Percentiles rank a stretch among this genome's conserved stretches.
phyloP scores from a whole-genome alignment of 2,113 vertebrate genomes.

The Catharus minimus region DNA sequence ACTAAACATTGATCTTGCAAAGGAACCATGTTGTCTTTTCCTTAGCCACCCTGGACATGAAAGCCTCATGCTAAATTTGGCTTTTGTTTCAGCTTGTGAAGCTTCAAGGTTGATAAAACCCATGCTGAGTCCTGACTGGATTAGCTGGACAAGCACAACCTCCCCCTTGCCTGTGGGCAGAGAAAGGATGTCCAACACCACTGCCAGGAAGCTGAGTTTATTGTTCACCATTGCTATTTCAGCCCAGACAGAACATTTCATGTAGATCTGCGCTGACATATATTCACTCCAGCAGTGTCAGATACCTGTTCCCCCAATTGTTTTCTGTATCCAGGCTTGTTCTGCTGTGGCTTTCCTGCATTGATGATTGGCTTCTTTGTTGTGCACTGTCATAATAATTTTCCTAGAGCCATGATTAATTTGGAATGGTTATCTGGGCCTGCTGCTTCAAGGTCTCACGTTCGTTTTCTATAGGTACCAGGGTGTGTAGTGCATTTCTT shows the following conservation, averaged over 20 bases:
- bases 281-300: fast-evolving
- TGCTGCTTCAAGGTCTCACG: neutral
- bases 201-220: neutral
- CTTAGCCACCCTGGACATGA: neutral
- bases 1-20: neutral
- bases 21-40: neutral
- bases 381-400: neutral
- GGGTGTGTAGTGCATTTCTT: fast-evolving
- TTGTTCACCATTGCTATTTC: neutral
- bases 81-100: neutral
- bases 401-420: neutral
- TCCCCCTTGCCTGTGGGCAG: fast-evolving
- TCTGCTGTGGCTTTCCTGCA: neutral
- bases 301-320: neutral
- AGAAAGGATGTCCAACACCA: fast-evolving
- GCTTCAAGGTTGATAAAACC: neutral
- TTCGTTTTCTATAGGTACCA: neutral
- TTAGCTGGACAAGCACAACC: neutral
- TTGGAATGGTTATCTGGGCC: neutral
- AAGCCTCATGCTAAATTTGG: neutral
- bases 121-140: fast-evolving
- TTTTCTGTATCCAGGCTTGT: neutral
- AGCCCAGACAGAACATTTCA: neutral
- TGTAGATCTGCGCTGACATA: fast-evolving
- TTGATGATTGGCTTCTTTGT: neutral